phyloP scores from a whole-genome alignment of 2,797 vertebrate species.

The Taenioides sp. region DNA sequence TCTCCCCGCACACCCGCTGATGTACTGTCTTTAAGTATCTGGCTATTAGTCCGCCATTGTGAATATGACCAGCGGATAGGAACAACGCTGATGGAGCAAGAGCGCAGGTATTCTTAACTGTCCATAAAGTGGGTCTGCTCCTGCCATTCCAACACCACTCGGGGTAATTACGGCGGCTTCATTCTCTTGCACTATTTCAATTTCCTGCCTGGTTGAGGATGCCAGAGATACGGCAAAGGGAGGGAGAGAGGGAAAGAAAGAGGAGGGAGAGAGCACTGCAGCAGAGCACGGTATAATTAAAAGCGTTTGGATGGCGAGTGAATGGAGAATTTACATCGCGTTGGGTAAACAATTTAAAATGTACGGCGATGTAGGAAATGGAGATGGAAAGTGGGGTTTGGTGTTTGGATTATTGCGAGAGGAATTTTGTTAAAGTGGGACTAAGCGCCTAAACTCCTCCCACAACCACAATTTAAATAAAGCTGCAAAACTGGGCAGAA shows the following conservation, averaged over 20 bases:
- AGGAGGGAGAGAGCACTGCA: constrained; percentile 30
- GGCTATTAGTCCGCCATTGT: constrained; percentile 52
- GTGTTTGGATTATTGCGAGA: neutral
- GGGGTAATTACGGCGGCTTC: constrained; percentile 67
- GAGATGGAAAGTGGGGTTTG: neutral
- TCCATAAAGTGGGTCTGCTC: constrained; percentile 59
- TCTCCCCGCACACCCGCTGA: constrained; percentile 27
- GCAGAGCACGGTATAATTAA: constrained; percentile 63
- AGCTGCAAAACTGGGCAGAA: too few relatives aligned
- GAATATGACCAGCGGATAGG: constrained; percentile 58
- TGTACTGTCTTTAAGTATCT: constrained; percentile 50
- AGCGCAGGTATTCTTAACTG: constrained; percentile 65
- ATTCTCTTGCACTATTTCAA: constrained; percentile 68
- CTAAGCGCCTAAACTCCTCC: too few relatives aligned
- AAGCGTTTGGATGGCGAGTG: constrained; percentile 50
- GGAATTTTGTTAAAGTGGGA: neutral
- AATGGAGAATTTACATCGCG: constrained; percentile 8
- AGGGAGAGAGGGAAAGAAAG: too few relatives aligned
- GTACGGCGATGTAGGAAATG: too few relatives aligned
- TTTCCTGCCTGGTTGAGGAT: constrained; percentile 74
- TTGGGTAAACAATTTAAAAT: constrained; percentile 4
- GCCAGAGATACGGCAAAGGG: constrained; percentile 42
- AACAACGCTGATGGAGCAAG: constrained; percentile 59
- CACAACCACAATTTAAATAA: too few relatives aligned
- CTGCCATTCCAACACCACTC: constrained; percentile 66